Percentiles rank a stretch among this genome's conserved stretches.
phyloP scores from a whole-genome alignment of 2,888 invertebrate genomes.

The Dastarcus helophoroides region DNA sequence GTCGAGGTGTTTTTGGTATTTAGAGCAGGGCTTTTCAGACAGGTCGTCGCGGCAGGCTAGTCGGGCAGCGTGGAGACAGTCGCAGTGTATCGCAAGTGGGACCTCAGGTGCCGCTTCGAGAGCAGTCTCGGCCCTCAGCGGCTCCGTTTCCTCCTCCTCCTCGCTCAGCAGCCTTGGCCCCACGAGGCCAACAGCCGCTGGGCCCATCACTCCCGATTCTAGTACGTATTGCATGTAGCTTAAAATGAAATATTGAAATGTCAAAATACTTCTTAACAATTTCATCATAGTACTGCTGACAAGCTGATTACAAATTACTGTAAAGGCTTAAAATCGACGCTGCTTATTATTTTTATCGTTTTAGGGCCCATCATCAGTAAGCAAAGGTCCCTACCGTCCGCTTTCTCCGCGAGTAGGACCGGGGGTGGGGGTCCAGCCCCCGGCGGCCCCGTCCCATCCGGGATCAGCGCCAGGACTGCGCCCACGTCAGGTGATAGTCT shows the following conservation, averaged over 20 bases:
- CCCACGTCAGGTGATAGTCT: conserved; percentile 48
- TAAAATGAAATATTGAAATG: too few relatives aligned
- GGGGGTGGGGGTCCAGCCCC: conserved; percentile 21
- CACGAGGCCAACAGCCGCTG: conserved; percentile 48
- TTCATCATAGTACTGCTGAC: too few relatives aligned
- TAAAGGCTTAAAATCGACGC: too few relatives aligned
- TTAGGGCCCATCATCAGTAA: conserved; percentile 60
- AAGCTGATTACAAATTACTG: too few relatives aligned
- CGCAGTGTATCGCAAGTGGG: conserved; percentile 71
- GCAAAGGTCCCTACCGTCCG: conserved; percentile 61
- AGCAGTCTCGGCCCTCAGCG: conserved; percentile 73
- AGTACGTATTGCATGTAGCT: conserved; percentile 45
- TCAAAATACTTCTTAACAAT: too few relatives aligned
- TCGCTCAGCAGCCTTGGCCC: conserved; percentile 52
- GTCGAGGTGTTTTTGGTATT: conserved; percentile 38
- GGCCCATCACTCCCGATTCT: conserved; percentile 62
- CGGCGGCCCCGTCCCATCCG: conserved; percentile 13
- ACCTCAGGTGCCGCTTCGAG: conserved; percentile 35
- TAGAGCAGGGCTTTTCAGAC: conserved; percentile 57
- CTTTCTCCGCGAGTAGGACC: conserved; percentile 55
- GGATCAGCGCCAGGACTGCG: conserved; percentile 5
- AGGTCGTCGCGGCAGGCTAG: conserved; percentile 80
- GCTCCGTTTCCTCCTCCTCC: conserved; percentile 59
- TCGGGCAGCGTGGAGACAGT: conserved; percentile 78
- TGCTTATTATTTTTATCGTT: conserved; percentile 1